Percentiles rank a stretch among this genome's conserved stretches.
These are phyloP conservation scores for Hippocampus abdominalis DNA, from an alignment of 2,113 vertebrate species.

Conservation along the genomic window DNA sequence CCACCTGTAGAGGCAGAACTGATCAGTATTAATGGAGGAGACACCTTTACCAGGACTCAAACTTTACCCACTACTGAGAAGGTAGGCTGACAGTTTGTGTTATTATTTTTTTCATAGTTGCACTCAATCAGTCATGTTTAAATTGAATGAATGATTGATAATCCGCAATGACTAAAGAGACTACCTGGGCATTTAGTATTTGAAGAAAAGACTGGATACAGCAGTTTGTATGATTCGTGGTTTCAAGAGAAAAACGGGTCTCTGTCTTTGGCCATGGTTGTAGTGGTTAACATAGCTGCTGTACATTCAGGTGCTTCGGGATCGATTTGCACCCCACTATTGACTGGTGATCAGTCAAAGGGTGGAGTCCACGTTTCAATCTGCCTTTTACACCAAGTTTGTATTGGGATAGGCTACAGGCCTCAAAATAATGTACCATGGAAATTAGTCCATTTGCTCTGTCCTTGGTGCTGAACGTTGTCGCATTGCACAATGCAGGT, in stretches of 20 bases:
- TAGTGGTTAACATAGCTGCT: background rate
- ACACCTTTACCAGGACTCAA: slow-evolving; percentile 30
- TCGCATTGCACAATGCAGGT: background rate
- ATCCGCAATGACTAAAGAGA: background rate
- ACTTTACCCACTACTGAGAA: slow-evolving; percentile 12
- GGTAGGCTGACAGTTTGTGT: slow-evolving; percentile 14
- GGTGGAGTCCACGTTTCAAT: background rate
- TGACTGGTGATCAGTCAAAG: too few relatives aligned
- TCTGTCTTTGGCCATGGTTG: background rate
- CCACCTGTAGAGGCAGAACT: slow-evolving; percentile 32
- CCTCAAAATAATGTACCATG: background rate
- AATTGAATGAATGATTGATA: background rate
- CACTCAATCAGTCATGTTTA: background rate
- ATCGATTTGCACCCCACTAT: too few relatives aligned
- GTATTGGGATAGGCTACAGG: background rate
- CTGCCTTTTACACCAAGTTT: background rate
- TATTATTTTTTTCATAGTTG: background rate
- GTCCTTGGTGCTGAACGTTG: background rate
- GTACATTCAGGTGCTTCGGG: background rate
- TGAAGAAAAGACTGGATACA: background rate
- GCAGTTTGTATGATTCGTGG: background rate
- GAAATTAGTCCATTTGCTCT: background rate
- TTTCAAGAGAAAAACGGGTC: background rate
- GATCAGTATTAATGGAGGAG: slow-evolving; percentile 44
- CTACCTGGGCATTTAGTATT: background rate